Evolutionary conservation across 2,888 invertebrate species (phyloP), one percentile per base, ranked within the genome.

Genomic region (Meteorus cinctellus): DNA sequence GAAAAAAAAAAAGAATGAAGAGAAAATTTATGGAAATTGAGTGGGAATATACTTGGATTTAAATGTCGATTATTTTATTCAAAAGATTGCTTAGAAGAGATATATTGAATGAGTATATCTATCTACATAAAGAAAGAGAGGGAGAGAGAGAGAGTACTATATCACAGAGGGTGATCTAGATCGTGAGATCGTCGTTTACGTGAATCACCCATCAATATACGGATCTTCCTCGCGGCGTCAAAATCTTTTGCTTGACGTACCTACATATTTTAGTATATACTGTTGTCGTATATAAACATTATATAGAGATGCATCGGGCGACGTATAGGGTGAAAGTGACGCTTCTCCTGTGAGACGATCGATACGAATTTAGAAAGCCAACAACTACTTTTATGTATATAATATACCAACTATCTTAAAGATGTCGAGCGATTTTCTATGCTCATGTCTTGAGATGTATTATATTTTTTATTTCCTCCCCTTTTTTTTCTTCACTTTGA

Each of bases 311-410:
- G 41, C 60, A 60, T 27, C 45, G 67, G 66, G 31, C 55, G 65
- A 69, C 29, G 67, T 80, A 24, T 24, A 75, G 80, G 82, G 87
- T 86, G 87, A 87, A 87, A 87, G 87, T 87, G 86, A 85, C 80
- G 82, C 77, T 75, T 67, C 69, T 74, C 74, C 77, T 77, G 74
- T 72, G 71, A 72, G 51, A 74, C 62, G 68, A 82, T 83, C 84
- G 82, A 85, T 86, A 85, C 85, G 84, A 87, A 86, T 88, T 88
- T 88, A 88, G 88, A 88, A 88, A 88, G 87, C 83, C 84, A 81
- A 83, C 78, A 73, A 76, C 59, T 4, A 24, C 59, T 62, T 62
- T 12, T 62, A 62, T 19, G 8, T 19, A 55, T n/a, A 55, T 55
- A 55, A 55, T 8, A 55, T 55, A 24, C 19, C 55, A 2, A 19